A percentile compares a stretch with the other conserved stretches of the same genome.
Evolutionary conservation across 1,140 invertebrate species (phyloP).

Genomic region (Trichogramma pretiosum): DNA sequence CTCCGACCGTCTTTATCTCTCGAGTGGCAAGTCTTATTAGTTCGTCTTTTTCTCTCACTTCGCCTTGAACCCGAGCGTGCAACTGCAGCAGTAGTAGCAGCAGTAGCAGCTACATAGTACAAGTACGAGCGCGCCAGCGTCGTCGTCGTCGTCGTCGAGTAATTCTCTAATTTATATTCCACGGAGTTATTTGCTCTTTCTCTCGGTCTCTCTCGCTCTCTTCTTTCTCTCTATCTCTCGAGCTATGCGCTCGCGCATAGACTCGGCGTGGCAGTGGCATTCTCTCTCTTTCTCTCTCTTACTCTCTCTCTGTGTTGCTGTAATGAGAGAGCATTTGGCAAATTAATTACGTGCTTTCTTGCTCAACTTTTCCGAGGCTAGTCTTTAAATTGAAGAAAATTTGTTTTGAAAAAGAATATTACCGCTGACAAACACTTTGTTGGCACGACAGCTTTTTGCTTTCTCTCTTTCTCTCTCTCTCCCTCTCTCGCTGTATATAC

Average conservation of each 20-base stretch:
- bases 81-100: too few relatives aligned
- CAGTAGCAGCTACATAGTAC: too few relatives aligned
- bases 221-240: too few relatives aligned
- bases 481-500: neutral
- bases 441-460: too few relatives aligned
- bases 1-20: too few relatives aligned
- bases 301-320: neutral
- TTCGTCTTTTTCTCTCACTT: slow-evolving; percentile 18
- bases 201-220: too few relatives aligned
- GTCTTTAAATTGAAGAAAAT: neutral
- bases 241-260: too few relatives aligned
- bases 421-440: too few relatives aligned
- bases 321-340: slow-evolving; percentile 8
- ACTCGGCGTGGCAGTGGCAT: too few relatives aligned
- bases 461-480: slow-evolving; percentile 14
- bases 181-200: slow-evolving; percentile 19
- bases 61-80: neutral
- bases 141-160: slow-evolving; percentile 1
- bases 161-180: slow-evolving; percentile 17
- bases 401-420: neutral
- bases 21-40: slow-evolving; percentile 14
- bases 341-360: slow-evolving; percentile 14
- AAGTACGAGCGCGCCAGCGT: too few relatives aligned
- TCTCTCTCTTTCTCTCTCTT: neutral
- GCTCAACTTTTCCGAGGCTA: too few relatives aligned